Evolutionary conservation across 2,797 vertebrate species (phyloP), one percentile per base, ranked within the genome.

Genomic region (Ctenopoma kingsleyae): DNA sequence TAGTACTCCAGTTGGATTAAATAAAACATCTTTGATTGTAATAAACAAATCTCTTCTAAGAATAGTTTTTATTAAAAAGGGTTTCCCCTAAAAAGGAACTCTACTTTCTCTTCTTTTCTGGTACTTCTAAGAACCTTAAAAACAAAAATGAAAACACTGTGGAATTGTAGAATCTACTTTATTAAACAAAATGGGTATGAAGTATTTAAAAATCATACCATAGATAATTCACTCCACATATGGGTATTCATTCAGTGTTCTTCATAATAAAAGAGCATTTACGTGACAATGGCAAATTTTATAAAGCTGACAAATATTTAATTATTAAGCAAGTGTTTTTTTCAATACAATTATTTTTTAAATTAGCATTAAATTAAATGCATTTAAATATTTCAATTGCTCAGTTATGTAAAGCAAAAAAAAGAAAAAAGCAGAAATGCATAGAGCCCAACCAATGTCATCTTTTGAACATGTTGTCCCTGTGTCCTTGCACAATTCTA

Each of bases 401-500:
- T 46, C 20, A 67, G 15, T 25, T 30, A 47, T 25, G 48, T 22
- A 20, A 67, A 63, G 20, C 12, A 30, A 30, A 57, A 41, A 32
- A 73, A 56, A 55, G 48, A 57, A 55, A 79, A 51, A 43, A n/a
- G 20, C 32, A 48, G 10, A 40, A 67, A 65, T 3, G 1, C 15
- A 61, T 2, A 8, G 32, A 77, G 55, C 71, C 75, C 76, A 59
- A 72, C 46, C 49, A 41, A 50, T 69, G 71, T 71, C 62, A 73
- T 19, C 62, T 60, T 78, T 46, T 67, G 58, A 69, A 67, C 35
- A 10, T 59, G 67, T 43, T 46, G 70, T 84, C 60, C 36, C 67
- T 16, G 51, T 78, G 87, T 89, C 85, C 87, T 87, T 54, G 13
- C 72, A 86, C 85, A 74, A 67, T 60, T 78, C 56, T 88, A 74